Percentiles rank a stretch among this genome's conserved stretches.
These are phyloP conservation scores for Xylocampa areola DNA, from an alignment of 2,888 invertebrate genomes.

Conservation along the genomic window DNA sequence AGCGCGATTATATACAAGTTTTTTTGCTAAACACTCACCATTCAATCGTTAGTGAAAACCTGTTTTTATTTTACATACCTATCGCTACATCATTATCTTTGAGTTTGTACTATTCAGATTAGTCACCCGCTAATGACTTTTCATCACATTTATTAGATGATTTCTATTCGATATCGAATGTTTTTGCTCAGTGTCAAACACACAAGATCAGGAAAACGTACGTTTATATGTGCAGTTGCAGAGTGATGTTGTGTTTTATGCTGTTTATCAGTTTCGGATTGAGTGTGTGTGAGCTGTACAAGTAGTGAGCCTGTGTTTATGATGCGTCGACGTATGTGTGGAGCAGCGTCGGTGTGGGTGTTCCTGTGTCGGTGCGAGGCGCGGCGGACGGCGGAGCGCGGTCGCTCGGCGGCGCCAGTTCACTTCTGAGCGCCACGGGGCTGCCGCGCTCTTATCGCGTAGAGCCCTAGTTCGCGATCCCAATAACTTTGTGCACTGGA, in stretches of 20 bases:
- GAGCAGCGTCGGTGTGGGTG: slow-evolving; percentile 72
- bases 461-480: slow-evolving; percentile 82
- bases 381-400: slow-evolving; percentile 72
- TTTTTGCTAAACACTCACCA: slow-evolving; percentile 53
- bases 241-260: slow-evolving; percentile 82
- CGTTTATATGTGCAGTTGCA: slow-evolving; percentile 81
- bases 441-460: slow-evolving; percentile 80
- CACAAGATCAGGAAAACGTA: slow-evolving; percentile 66
- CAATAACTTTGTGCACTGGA: slow-evolving; percentile 87
- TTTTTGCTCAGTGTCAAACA: slow-evolving; percentile 50
- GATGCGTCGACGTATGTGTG: slow-evolving; percentile 62
- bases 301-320: slow-evolving; percentile 60
- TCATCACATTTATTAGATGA: slow-evolving; percentile 34
- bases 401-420: slow-evolving; percentile 80
- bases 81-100: slow-evolving; percentile 32
- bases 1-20: slow-evolving; percentile 57
- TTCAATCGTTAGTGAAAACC: slow-evolving; percentile 58
- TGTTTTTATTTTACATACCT: slow-evolving; percentile 47
- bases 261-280: slow-evolving; percentile 83
- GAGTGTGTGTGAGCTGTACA: slow-evolving; percentile 65
- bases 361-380: slow-evolving; percentile 78
- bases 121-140: slow-evolving; percentile 55
- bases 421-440: slow-evolving; percentile 83
- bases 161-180: slow-evolving; percentile 43
- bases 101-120: slow-evolving; percentile 34